Evolutionary conservation across 2,888 invertebrate genomes (phyloP).

Genomic region (Agriopis aurantiaria): DNA sequence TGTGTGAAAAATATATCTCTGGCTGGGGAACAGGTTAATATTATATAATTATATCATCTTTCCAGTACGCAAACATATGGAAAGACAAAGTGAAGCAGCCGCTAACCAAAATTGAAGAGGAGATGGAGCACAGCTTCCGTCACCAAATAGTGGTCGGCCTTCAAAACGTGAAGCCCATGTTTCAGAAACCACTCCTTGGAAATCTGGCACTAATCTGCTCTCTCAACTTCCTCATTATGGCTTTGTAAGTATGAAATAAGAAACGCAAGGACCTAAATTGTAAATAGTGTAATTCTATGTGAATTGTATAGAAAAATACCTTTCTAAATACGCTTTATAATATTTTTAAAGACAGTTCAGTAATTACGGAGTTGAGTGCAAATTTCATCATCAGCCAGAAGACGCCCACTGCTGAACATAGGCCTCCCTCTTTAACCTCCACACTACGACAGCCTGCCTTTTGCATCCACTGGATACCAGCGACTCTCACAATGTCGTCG

Average conservation of each 20-base stretch:
- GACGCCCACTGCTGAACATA: too few relatives aligned
- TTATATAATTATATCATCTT: constrained; percentile 16
- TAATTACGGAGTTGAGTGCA: too few relatives aligned
- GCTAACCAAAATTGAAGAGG: constrained; percentile 53
- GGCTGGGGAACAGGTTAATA: too few relatives aligned
- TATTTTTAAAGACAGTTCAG: too few relatives aligned
- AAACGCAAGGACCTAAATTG: not conserved
- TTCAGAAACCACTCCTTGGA: constrained; percentile 63
- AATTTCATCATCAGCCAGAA: too few relatives aligned
- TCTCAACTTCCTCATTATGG: constrained; percentile 70
- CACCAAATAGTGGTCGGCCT: constrained; percentile 67
- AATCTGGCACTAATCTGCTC: constrained; percentile 62
- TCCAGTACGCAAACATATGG: constrained; percentile 69
- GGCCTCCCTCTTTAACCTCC: too few relatives aligned
- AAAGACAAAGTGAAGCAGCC: constrained; percentile 56
- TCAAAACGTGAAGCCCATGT: constrained; percentile 74
- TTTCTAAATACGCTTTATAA: too few relatives aligned
- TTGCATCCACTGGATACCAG: too few relatives aligned
- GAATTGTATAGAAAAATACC: too few relatives aligned
- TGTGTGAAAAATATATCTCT: too few relatives aligned
- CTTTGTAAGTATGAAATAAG: constrained; percentile 63
- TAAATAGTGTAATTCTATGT: not conserved
- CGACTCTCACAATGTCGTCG: too few relatives aligned
- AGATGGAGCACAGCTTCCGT: constrained; percentile 46
- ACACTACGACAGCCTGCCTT: too few relatives aligned